Percentiles rank a stretch among this genome's conserved stretches.
These are phyloP conservation scores for Myotis pilosus DNA, from an alignment of 2,797 vertebrate species.

Conservation along the genomic window DNA sequence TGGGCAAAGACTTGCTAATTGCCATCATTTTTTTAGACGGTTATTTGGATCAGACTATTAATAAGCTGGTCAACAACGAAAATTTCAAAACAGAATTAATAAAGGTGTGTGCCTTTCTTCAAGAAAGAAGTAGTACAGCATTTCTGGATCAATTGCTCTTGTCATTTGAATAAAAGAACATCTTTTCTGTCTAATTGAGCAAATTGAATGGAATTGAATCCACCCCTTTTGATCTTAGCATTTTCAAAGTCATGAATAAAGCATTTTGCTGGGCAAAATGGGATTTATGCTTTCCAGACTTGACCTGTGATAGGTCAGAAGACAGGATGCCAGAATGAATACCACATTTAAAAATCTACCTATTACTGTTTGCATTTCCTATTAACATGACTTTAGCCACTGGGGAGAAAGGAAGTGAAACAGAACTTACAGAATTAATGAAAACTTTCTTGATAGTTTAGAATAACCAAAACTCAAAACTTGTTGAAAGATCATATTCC, in stretches of 20 bases:
- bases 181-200: constrained; percentile 12
- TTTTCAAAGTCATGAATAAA: constrained; percentile 61
- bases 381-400: neutral
- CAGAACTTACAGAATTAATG: neutral
- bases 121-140: neutral
- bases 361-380: neutral
- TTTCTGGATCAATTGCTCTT: constrained; percentile 48
- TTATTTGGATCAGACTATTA: constrained; percentile 30
- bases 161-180: constrained; percentile 47
- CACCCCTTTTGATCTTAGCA: constrained; percentile 31
- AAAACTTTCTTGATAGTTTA: neutral
- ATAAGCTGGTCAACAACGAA: neutral
- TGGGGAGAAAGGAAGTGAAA: neutral
- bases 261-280: neutral
- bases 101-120: neutral
- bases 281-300: neutral
- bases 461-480: neutral
- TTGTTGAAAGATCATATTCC: neutral
- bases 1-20: constrained; percentile 9
- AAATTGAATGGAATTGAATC: constrained; percentile 45
- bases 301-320: constrained; percentile 30
- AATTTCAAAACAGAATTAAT: constrained; percentile 30
- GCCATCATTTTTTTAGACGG: neutral
- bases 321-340: neutral
- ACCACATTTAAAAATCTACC: neutral